Percentiles rank a stretch among this genome's conserved stretches.
Conservation (phyloP, 2,888 invertebrate genomes). For the Crematogaster levior region DNA sequence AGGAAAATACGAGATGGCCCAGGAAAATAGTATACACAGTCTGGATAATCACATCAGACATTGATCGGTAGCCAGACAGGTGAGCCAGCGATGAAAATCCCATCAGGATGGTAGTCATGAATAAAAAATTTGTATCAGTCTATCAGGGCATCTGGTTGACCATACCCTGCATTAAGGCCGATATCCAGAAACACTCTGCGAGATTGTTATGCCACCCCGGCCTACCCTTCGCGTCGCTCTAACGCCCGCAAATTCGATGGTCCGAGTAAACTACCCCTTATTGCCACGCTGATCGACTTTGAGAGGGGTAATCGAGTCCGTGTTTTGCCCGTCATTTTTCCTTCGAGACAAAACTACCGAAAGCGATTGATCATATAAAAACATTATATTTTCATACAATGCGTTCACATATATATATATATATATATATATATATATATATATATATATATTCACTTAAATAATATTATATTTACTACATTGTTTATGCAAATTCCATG, state of each 20-base stretch:
- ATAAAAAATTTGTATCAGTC: conserved; percentile 80
- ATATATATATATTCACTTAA: neutral
- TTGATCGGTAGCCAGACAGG: conserved; percentile 75
- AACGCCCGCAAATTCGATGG: conserved; percentile 66
- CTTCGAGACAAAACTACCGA: conserved; percentile 19
- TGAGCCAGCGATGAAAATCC: conserved; percentile 80
- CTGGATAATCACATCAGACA: conserved; percentile 68
- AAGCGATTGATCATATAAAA: conserved; percentile 28
- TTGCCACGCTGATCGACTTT: conserved; percentile 69
- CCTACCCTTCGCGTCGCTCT: conserved; percentile 59
- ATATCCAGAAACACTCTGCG: conserved; percentile 81
- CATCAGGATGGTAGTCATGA: conserved; percentile 78
- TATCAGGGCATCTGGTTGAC: conserved; percentile 78
- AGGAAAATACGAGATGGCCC: conserved; percentile 58
- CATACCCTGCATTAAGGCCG: conserved; percentile 77
- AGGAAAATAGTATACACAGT: conserved; percentile 38
- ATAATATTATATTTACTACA: neutral
- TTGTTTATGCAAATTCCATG: too few species aligned
- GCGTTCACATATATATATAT: too few species aligned
- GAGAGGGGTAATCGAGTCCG: conserved; percentile 68
- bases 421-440: neutral
- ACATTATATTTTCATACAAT: neutral
- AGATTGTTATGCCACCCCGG: conserved; percentile 79
- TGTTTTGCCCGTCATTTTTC: conserved; percentile 68
- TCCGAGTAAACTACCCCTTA: conserved; percentile 73